Percentiles rank a stretch among this genome's conserved stretches.
Conservation (phyloP, 2,113 vertebrate genomes). For the Psittacara wagleri region DNA sequence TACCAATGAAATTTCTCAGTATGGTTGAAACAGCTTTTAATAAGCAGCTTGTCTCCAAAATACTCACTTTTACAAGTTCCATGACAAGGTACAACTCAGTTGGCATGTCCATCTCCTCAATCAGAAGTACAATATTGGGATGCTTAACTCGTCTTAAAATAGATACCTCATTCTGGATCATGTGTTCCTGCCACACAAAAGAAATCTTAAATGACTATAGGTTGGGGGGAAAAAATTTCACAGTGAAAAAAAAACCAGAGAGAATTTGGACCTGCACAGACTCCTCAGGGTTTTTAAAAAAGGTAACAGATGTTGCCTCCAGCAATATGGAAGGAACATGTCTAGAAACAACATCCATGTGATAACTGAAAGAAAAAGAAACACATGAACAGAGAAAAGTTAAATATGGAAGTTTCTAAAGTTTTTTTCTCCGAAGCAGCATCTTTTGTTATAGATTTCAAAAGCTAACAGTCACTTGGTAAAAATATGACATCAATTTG, state of each 20-base stretch:
- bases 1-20: neutral
- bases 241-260: neutral
- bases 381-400: neutral
- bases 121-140: slow-evolving; percentile 95
- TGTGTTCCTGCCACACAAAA: slow-evolving; percentile 85
- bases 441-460: neutral
- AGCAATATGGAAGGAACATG: neutral
- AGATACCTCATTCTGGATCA: slow-evolving; percentile 98
- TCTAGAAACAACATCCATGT: neutral
- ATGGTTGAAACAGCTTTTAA: neutral
- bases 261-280: neutral
- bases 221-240: neutral
- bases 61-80: slow-evolving; percentile 94
- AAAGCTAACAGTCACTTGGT: neutral
- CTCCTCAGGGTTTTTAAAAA: neutral
- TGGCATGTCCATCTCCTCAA: slow-evolving; percentile 96
- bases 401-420: neutral
- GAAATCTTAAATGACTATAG: neutral
- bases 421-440: neutral
- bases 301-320: neutral
- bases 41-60: neutral
- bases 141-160: slow-evolving; percentile 96
- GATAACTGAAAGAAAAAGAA: neutral
- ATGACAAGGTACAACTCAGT: slow-evolving; percentile 94
- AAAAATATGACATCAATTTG: neutral